Conservation (phyloP, 2,888 invertebrate genomes). For the Zaprionus lineosus region DNA sequence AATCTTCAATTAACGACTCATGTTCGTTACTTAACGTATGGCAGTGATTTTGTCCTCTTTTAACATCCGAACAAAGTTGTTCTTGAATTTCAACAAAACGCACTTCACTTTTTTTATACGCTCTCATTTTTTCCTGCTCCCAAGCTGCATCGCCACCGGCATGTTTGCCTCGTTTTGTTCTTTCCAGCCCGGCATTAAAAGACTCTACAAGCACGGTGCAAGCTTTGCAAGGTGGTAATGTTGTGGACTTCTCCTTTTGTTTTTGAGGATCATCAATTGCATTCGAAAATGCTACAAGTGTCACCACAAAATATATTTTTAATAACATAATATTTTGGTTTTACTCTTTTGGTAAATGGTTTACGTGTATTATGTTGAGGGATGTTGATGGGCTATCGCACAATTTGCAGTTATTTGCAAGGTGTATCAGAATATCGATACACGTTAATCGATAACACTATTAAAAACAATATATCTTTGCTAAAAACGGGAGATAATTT, state of each 20-base stretch:
- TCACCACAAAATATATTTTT: slow-evolving; percentile 35
- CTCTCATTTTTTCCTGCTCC: slow-evolving; percentile 93
- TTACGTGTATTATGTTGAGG: slow-evolving; percentile 45
- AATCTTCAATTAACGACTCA: slow-evolving; percentile 92
- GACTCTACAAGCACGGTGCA: slow-evolving; percentile 90
- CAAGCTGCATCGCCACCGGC: slow-evolving; percentile 97
- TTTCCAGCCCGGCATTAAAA: slow-evolving; percentile 90
- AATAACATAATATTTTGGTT: slow-evolving; percentile 33
- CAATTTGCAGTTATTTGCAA: too few species aligned
- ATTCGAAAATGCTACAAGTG: slow-evolving; percentile 33
- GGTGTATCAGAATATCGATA: too few species aligned
- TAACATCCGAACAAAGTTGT: slow-evolving; percentile 89
- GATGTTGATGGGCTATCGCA: slow-evolving; percentile 9
- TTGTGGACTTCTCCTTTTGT: slow-evolving; percentile 81
- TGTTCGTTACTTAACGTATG: slow-evolving; percentile 92
- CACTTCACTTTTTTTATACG: slow-evolving; percentile 93
- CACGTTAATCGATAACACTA: too few species aligned
- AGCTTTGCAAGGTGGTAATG: slow-evolving; percentile 90
- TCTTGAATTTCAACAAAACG: slow-evolving; percentile 96
- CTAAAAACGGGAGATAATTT: too few species aligned
- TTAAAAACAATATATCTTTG: too few species aligned
- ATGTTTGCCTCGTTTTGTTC: slow-evolving; percentile 93
- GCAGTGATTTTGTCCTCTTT: slow-evolving; percentile 90
- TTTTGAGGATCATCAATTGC: slow-evolving; percentile 56
- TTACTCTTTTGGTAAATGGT: slow-evolving; percentile 11